Base-by-base conservation (phyloP, 2,888 invertebrate genomes). In the Ectobius pallidus region DNA sequence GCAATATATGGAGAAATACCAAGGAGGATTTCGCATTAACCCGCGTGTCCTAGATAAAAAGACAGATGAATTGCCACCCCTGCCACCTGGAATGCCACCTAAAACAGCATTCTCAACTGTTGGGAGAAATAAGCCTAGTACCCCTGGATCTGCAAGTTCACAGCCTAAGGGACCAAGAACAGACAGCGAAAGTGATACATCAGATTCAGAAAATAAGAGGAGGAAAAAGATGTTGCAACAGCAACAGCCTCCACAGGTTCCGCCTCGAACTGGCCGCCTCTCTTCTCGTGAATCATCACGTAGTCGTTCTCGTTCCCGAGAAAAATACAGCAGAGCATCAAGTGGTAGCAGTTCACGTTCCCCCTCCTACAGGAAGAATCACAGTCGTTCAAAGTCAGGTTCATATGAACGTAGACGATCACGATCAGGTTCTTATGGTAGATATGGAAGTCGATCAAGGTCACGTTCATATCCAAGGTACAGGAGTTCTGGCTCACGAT, bases 211-310 rank as follows among this genome's bases (percentile, higher is more conserved):
- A 83, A 73, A 73, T 39, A 69, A 49, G 25, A 75, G 73, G 22
- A 81, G 80, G 55, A 75, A 81, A 44, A 77, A 79, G 76, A 20
- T 14, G 39, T 18, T 18, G 39, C 62, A 18, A 18, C 52, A 52
- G 14, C 58, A 58, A 30, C 42, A 58, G 46, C 25, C 34, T 39
- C 32, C 65, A 25, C 63, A 63, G 52, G 11, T 52, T 11, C 69
- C 46, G 44, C 32, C 58, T 30, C 83, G 85, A 11, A n/a, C 44
- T 11, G 39, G 55, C 16, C 52, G 42, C 25, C 42, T 46, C 9
- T 73, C 73, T n/a, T 91, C 91, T 0, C 39, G 70, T 7, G 88
- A 90, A 77, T 88, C 90, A 77, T 90, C 90, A 79, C 87, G 90
- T 0, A 89, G 90, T 1, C 87, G 90, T 16, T 89, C 90, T 2